Percentiles rank a stretch among this genome's conserved stretches.
These are phyloP conservation scores for Herminia tarsipennalis DNA, from an alignment of 2,888 invertebrate species.

Conservation along the genomic window DNA sequence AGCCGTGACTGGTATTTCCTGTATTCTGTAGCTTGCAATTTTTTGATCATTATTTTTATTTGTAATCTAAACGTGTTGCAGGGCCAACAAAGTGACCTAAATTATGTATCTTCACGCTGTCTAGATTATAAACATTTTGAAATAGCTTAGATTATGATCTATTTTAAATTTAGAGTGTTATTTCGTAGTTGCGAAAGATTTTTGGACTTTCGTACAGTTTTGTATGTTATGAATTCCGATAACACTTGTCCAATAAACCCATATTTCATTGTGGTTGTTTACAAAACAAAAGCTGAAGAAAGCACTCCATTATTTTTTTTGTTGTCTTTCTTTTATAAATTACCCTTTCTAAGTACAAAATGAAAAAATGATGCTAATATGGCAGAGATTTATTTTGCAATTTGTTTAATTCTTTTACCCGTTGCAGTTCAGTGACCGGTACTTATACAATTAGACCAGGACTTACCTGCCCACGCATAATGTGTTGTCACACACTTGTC, in stretches of 20 bases:
- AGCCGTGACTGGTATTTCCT: constrained; percentile 36
- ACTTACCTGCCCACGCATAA: constrained; percentile 15
- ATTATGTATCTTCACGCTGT: too few species aligned
- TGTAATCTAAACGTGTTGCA: too few species aligned
- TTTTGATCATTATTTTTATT: constrained; percentile 27
- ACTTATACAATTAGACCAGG: constrained; percentile 33
- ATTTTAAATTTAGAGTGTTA: neutral
- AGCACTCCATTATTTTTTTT: constrained; percentile 3
- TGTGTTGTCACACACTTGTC: constrained; percentile 7
- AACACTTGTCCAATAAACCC: too few species aligned
- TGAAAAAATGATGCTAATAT: constrained; percentile 7
- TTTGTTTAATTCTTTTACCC: neutral
- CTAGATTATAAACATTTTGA: too few species aligned
- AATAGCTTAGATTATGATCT: too few species aligned
- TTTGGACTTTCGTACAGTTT: too few species aligned
- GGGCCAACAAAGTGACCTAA: too few species aligned
- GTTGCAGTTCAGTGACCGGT: constrained; percentile 41
- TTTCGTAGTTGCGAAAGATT: neutral
- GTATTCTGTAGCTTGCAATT: constrained; percentile 17
- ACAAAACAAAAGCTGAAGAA: neutral
- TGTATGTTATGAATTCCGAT: too few species aligned
- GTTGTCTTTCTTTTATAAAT: neutral
- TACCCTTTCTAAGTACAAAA: neutral
- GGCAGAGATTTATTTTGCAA: neutral
- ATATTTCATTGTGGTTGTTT: neutral